phyloP scores from a whole-genome alignment of 2,113 vertebrate genomes.

The Zosterops pallidus region DNA sequence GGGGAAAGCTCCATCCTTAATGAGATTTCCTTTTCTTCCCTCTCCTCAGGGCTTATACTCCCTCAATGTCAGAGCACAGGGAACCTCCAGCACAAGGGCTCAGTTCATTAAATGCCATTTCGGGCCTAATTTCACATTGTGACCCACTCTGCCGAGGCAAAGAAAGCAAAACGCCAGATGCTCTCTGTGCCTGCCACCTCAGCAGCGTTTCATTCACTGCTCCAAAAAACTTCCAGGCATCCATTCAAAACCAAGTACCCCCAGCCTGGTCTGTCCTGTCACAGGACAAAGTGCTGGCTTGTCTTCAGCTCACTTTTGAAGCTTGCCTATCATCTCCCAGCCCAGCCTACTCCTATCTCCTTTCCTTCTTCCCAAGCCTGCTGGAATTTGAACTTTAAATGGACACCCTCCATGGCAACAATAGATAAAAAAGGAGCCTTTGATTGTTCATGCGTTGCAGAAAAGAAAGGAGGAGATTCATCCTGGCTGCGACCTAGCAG shows the following conservation, averaged over 20 bases:
- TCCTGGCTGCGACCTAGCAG: conserved; percentile 64
- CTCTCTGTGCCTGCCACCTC: conserved; percentile 50
- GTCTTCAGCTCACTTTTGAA: conserved; percentile 73
- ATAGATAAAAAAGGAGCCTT: conserved; percentile 75
- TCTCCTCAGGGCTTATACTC: neutral
- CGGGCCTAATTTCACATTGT: conserved; percentile 58
- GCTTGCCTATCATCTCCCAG: conserved; percentile 71
- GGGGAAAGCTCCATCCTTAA: neutral
- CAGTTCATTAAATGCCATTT: conserved; percentile 66
- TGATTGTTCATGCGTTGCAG: conserved; percentile 73
- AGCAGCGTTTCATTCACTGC: conserved; percentile 41
- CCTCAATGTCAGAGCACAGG: neutral
- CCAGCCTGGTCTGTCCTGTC: conserved; percentile 54
- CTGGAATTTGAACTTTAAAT: conserved; percentile 77
- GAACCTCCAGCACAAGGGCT: conserved; percentile 43
- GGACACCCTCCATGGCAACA: conserved; percentile 68
- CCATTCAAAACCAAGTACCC: conserved; percentile 68
- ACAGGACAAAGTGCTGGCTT: conserved; percentile 74
- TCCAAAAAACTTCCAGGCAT: conserved; percentile 48
- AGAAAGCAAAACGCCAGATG: conserved; percentile 66
- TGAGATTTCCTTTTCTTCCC: conserved; percentile 21
- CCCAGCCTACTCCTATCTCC: conserved; percentile 66
- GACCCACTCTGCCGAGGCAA: conserved; percentile 33
- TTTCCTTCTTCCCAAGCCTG: conserved; percentile 72
- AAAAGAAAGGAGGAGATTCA: conserved; percentile 70